Percentiles rank a stretch among this genome's conserved stretches.
These are phyloP conservation scores for Boloria selene DNA, from an alignment of 2,888 invertebrate species.

Conservation along the genomic window DNA sequence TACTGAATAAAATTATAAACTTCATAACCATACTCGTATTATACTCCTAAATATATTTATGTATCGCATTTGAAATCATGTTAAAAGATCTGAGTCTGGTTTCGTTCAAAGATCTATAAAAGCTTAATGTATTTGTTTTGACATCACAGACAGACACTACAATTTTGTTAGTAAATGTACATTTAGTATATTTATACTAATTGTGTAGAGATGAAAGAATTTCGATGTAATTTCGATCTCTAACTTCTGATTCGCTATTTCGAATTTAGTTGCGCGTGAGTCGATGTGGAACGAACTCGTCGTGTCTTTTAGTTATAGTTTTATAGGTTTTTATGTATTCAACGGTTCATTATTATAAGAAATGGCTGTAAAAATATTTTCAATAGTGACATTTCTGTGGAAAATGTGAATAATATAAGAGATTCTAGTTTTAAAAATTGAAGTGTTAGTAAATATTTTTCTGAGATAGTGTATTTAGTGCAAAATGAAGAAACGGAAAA, in stretches of 20 bases:
- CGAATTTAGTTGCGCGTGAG: constrained; percentile 37
- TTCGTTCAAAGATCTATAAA: too few species aligned
- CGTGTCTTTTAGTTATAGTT: background rate
- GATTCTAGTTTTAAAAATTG: background rate
- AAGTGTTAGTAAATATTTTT: background rate
- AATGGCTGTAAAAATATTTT: background rate
- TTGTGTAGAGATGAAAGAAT: background rate
- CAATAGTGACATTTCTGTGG: too few species aligned
- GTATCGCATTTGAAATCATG: too few species aligned
- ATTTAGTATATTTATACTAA: background rate
- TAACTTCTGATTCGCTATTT: constrained; percentile 27
- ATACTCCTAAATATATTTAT: too few species aligned
- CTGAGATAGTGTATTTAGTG: constrained; percentile 1
- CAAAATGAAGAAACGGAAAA: constrained; percentile 69
- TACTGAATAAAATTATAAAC: too few species aligned
- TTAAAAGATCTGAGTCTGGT: too few species aligned
- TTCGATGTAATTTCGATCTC: constrained; percentile 10
- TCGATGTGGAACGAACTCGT: constrained; percentile 25
- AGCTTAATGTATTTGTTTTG: too few species aligned
- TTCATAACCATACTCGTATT: too few species aligned
- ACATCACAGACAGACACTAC: background rate
- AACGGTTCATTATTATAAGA: background rate
- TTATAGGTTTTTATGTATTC: background rate
- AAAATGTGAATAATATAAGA: background rate
- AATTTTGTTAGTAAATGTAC: background rate